Base-by-base conservation (phyloP, 2,797 vertebrate species). In the Schizothorax lantsangensis region DNA sequence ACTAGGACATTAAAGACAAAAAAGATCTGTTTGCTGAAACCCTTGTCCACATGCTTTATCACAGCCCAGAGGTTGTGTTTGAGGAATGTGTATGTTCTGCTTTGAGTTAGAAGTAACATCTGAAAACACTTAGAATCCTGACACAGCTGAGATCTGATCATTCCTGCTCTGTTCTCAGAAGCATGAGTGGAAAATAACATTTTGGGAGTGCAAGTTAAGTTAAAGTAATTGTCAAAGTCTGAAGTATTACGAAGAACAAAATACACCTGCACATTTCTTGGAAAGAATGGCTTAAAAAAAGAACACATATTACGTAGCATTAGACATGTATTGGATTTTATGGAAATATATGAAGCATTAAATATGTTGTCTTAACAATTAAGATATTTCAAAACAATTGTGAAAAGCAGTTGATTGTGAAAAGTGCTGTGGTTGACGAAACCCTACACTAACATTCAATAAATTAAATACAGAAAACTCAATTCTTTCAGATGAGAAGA, bases 391-490 rank as follows among this genome's bases (percentile, higher is more conserved):
- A 73, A 72, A 86, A 26, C 17, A 59, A 52, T 33, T 33, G 8
- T 23, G 40, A 74, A n/a, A n/a, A n/a, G n/a, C 38, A 69, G 17
- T 45, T 85, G 45, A 52, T 68, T 9, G 23, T 78, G 47, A 57
- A 85, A 85, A 79, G 36, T 8, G 52, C 47, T 43, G 75, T 45
- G 21, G 47, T 71, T 57, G 6, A 43, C 4, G 64, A 59, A 6
- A 36, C 47, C 47, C n/a, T 77, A 64, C 7, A 38, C 62, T 52
- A 47, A 80, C 68, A 73, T 49, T 80, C 40, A 72, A 85, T 78
- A 88, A 68, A 88, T 78, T 30, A 82, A 45, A 71, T 23, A 66
- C 40, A 78, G 45, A 72, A 72, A 78, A 75, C 21, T 73, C 3
- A 75, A 52, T 38, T 77, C 62, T 71, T 36, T 40, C 30, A 23